Conservation (phyloP, 1,140 invertebrate species). For the Venustaconcha ellipsiformis region DNA sequence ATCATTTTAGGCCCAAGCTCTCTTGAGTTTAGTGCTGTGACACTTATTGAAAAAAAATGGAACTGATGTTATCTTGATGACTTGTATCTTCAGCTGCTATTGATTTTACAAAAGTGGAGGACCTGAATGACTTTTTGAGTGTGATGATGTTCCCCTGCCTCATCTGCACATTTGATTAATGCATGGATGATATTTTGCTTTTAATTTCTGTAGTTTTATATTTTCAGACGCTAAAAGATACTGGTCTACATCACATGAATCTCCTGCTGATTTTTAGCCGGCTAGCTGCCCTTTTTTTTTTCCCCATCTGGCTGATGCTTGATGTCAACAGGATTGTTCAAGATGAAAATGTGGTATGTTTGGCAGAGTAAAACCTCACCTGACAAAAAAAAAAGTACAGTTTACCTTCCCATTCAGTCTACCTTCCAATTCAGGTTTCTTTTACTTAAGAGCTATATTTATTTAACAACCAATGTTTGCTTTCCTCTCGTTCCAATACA, state of each 20-base stretch:
- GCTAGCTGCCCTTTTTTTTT: constrained; percentile 84
- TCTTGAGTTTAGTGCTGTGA: no score
- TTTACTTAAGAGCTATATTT: not conserved
- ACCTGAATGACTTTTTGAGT: no score
- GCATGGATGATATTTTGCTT: no score
- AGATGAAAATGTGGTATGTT: constrained; percentile 73
- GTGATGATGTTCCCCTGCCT: no score
- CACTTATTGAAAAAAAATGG: no score
- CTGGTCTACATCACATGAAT: constrained; percentile 87
- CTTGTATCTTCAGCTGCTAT: no score
- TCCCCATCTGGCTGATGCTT: constrained; percentile 88
- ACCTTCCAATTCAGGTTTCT: not conserved
- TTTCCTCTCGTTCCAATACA: not conserved
- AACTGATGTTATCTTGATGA: no score
- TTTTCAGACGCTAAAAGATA: constrained; percentile 84
- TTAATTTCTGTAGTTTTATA: constrained; percentile 10
- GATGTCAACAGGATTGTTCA: constrained; percentile 79
- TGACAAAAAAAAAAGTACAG: not conserved
- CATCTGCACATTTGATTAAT: no score
- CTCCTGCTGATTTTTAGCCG: constrained; percentile 86
- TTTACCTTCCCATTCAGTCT: not conserved
- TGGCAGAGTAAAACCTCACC: not conserved
- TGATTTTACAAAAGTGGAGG: no score
- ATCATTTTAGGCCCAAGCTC: no score
- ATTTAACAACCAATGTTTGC: not conserved